phyloP scores from a whole-genome alignment of 2,888 invertebrate species.

The Seladonia tumulorum region DNA sequence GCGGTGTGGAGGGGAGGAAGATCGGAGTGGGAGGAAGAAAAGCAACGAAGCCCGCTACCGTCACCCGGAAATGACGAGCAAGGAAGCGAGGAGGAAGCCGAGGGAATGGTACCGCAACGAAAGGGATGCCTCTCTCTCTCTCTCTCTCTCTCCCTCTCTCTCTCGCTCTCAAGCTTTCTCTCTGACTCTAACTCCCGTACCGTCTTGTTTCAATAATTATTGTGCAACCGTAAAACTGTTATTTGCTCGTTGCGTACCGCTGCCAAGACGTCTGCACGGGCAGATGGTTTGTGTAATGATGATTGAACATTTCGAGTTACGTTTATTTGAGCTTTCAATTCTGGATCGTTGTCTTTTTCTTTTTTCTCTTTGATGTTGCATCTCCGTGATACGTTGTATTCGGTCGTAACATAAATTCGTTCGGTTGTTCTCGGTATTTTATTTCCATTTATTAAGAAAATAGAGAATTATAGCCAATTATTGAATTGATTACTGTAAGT shows the following conservation, averaged over 20 bases:
- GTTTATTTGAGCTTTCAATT: not conserved
- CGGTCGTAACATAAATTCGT: not conserved
- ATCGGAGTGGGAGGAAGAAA: not conserved
- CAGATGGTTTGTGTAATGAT: slow-evolving; percentile 4
- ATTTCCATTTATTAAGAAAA: not conserved
- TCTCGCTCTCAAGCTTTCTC: not conserved
- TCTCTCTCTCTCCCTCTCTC: not conserved
- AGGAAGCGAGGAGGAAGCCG: slow-evolving; percentile 18
- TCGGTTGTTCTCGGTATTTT: not conserved
- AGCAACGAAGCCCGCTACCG: not conserved
- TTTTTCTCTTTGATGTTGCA: not conserved
- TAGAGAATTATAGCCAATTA: not conserved
- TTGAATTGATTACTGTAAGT: no score
- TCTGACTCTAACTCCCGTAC: not conserved
- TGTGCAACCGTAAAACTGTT: slow-evolving; percentile 7
- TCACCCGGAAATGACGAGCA: slow-evolving; percentile 46
- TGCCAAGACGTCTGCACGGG: not conserved
- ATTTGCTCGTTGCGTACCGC: not conserved
- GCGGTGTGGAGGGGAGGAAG: not conserved
- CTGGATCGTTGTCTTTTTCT: not conserved
- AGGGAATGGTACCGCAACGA: slow-evolving; percentile 2
- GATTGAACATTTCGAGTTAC: slow-evolving; percentile 1
- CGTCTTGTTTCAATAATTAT: slow-evolving; percentile 1
- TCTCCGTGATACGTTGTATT: no score
- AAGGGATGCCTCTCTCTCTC: not conserved